Conservation (phyloP, 2,888 invertebrate species). For the Archips crataeganus region DNA sequence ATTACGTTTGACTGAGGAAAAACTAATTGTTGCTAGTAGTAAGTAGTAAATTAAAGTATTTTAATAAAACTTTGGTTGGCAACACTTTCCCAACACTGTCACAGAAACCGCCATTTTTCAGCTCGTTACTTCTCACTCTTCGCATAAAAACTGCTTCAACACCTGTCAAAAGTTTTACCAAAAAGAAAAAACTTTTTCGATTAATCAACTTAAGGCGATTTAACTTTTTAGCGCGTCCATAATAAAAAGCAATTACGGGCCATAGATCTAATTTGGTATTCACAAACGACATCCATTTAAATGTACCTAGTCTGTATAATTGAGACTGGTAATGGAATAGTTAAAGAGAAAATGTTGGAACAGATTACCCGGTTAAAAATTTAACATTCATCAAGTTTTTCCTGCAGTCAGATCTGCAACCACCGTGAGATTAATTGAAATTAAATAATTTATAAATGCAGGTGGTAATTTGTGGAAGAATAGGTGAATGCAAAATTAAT, state of each 20-base stretch:
- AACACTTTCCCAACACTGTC: conserved; percentile 1
- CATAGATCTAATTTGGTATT: conserved; percentile 53
- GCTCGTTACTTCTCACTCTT: not conserved
- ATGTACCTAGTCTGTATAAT: conserved; percentile 55
- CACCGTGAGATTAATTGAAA: not conserved
- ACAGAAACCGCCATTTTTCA: conserved; percentile 16
- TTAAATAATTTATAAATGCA: not conserved
- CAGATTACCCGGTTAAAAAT: conserved; percentile 1
- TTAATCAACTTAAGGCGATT: conserved; percentile 45
- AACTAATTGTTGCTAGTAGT: not conserved
- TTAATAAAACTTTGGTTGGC: not conserved
- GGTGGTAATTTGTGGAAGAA: not conserved
- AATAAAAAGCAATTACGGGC: conserved; percentile 49
- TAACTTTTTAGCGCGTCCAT: conserved; percentile 48
- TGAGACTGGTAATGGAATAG: conserved; percentile 60
- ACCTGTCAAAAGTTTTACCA: conserved; percentile 38
- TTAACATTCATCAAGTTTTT: not conserved
- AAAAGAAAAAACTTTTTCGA: conserved; percentile 41
- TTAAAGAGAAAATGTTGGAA: conserved; percentile 51
- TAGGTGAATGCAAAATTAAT: not conserved
- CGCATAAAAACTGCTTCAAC: conserved; percentile 31
- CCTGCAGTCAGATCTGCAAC: not conserved
- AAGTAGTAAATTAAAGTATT: not conserved
- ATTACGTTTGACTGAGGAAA: not conserved
- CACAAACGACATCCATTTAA: conserved; percentile 57